Conservation (phyloP, 2,888 invertebrate species). For the Timandra comae region DNA sequence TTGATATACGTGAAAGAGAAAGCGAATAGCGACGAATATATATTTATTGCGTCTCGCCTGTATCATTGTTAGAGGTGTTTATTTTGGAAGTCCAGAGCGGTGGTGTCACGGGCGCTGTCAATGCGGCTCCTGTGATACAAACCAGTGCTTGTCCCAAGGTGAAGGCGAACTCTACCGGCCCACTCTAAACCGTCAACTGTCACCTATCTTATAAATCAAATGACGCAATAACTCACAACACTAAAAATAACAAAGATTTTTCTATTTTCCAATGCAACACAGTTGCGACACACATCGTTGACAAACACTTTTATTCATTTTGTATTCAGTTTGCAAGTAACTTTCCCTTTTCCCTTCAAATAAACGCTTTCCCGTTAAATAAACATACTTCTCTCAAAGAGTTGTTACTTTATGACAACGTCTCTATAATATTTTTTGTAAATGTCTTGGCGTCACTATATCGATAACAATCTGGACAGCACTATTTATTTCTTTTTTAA, state of each 20-base stretch:
- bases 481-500: conserved; percentile 8
- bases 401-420: conserved; percentile 17
- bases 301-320: not conserved
- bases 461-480: conserved; percentile 17
- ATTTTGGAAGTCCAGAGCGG: conserved; percentile 49
- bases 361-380: no score
- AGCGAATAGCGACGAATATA: conserved; percentile 37
- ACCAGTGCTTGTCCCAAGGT: conserved; percentile 62
- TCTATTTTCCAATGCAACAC: conserved; percentile 7
- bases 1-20: conserved; percentile 31
- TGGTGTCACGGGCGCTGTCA: conserved; percentile 65
- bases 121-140: conserved; percentile 55
- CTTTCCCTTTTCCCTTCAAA: not conserved
- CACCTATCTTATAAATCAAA: conserved; percentile 55
- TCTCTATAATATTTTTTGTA: conserved; percentile 6
- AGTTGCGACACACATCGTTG: not conserved
- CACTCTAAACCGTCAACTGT: conserved; percentile 41
- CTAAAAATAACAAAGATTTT: conserved; percentile 20
- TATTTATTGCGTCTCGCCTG: conserved; percentile 44
- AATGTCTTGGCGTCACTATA: conserved; percentile 7
- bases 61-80: conserved; percentile 61
- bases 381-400: not conserved
- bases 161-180: conserved; percentile 55
- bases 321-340: conserved; percentile 1
- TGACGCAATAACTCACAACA: conserved; percentile 39